Evolutionary conservation across 2,113 vertebrate species (phyloP).

Genomic region (Campylomormyrus tamandua): DNA sequence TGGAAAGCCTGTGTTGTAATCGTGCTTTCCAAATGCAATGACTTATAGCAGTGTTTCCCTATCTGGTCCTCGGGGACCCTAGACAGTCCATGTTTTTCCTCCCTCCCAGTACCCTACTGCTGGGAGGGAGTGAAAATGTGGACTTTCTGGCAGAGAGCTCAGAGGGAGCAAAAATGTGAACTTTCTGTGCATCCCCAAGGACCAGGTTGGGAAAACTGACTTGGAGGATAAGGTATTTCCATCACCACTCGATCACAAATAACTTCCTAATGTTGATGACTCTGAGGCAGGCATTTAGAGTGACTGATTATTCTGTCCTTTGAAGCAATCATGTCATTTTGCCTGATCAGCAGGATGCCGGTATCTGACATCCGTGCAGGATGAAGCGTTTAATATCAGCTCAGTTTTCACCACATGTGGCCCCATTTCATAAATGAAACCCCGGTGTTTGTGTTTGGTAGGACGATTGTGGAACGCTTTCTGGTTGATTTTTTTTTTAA

Average conservation of each 20-base stretch:
- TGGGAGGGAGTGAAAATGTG: not conserved
- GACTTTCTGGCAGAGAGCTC: not conserved
- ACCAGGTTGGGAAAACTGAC: not conserved
- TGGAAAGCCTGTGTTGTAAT: not conserved
- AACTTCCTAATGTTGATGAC: not conserved
- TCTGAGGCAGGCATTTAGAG: not conserved
- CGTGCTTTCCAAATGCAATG: not conserved
- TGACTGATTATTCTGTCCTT: not conserved
- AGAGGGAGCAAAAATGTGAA: not conserved
- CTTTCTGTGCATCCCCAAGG: not conserved
- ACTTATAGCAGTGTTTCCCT: not conserved
- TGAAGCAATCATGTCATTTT: conserved; percentile 15
- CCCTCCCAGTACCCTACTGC: not conserved
- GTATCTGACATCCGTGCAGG: conserved; percentile 9
- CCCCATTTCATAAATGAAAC: not conserved
- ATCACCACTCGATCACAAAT: not conserved
- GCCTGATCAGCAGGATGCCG: not conserved
- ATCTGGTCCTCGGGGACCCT: not conserved
- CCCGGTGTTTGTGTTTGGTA: not conserved
- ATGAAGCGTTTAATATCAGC: not conserved
- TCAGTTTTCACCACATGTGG: not conserved
- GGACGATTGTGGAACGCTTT: not conserved
- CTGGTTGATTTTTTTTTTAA: not conserved
- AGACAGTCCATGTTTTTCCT: not conserved
- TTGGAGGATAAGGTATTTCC: not conserved